phyloP scores from a whole-genome alignment of 2,888 invertebrate genomes.

The Linnaemya tessellans region DNA sequence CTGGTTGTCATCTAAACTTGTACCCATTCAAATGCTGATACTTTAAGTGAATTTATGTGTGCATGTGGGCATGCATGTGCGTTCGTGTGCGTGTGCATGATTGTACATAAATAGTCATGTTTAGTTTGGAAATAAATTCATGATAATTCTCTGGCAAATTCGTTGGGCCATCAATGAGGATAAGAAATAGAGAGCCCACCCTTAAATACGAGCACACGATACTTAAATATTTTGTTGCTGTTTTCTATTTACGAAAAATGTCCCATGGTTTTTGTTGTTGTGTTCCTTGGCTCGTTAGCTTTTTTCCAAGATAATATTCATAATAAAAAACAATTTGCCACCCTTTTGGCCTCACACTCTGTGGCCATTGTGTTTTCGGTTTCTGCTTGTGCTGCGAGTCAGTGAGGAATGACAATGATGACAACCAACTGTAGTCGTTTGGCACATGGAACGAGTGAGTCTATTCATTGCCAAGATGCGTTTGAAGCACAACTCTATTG shows the following conservation, averaged over 20 bases:
- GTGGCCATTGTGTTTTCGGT: constrained; percentile 15
- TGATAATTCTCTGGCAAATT: constrained; percentile 47
- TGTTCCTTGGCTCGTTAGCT: neutral
- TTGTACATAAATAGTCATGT: constrained; percentile 13
- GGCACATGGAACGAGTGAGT: constrained; percentile 28
- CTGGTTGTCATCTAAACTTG: constrained; percentile 39
- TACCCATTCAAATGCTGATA: constrained; percentile 31
- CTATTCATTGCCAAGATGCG: constrained; percentile 22
- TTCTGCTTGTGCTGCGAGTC: neutral
- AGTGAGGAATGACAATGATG: constrained; percentile 54
- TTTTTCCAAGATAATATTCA: constrained; percentile 15
- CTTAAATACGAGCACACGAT: constrained; percentile 40
- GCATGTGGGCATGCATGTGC: neutral
- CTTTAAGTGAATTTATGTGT: constrained; percentile 41
- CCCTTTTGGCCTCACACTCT: constrained; percentile 77
- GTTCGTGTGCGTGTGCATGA: neutral
- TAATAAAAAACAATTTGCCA: constrained; percentile 82
- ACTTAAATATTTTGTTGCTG: neutral
- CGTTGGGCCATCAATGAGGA: constrained; percentile 41
- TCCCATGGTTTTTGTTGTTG: constrained; percentile 32
- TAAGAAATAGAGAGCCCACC: constrained; percentile 48
- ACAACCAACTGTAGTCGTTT: constrained; percentile 44
- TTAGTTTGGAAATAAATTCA: constrained; percentile 57
- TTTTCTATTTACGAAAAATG: constrained; percentile 3
- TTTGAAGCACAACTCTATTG: constrained; percentile 50